Evolutionary conservation across 2,797 vertebrate species (phyloP).

Genomic region (Chrysocyon brachyurus): DNA sequence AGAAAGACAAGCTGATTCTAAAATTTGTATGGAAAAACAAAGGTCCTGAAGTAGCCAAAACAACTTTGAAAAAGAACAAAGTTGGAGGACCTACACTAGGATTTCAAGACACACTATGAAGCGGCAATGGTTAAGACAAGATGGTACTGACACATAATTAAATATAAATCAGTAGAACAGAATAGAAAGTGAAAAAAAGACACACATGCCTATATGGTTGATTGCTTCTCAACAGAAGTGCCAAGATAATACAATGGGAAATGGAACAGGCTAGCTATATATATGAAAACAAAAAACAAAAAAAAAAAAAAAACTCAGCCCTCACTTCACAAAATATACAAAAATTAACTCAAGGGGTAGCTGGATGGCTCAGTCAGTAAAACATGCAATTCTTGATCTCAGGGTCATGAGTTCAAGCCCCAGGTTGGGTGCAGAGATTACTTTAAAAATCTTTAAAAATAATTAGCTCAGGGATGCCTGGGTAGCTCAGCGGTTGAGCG

Average conservation of each 20-base stretch:
- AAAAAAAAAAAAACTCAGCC: background rate
- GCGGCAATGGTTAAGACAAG: background rate
- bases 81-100: background rate
- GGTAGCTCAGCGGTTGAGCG: no score
- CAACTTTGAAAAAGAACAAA: background rate
- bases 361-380: background rate
- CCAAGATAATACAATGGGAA: background rate
- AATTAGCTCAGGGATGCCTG: background rate
- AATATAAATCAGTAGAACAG: background rate
- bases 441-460: background rate
- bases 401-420: background rate
- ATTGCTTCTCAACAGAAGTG: background rate
- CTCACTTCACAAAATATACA: background rate
- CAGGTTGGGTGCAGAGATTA: background rate
- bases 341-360: background rate
- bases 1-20: slow-evolving; percentile 44
- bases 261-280: background rate
- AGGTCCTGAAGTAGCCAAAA: background rate
- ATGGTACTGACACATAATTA: background rate
- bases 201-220: background rate
- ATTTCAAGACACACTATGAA: background rate
- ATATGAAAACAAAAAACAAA: background rate
- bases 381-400: background rate
- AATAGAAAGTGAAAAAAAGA: background rate
- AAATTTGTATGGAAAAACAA: background rate